Percentiles rank a stretch among this genome's conserved stretches.
phyloP scores from a whole-genome alignment of 2,797 vertebrate species.

The Falco peregrinus region DNA sequence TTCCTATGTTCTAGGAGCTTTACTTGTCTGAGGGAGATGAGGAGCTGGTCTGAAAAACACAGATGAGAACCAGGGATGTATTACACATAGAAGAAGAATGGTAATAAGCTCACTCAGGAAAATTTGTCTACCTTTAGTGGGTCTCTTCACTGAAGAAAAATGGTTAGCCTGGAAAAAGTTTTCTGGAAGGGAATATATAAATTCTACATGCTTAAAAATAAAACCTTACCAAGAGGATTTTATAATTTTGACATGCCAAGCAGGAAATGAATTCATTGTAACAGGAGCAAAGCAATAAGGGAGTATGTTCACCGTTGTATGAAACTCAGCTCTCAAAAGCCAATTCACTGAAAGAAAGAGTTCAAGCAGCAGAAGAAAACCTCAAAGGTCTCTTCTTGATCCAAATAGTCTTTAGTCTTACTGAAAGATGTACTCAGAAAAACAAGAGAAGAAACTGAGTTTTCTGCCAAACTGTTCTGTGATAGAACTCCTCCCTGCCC shows the following conservation, averaged over 20 bases:
- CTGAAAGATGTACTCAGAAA: neutral
- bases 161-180: neutral
- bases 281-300: neutral
- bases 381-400: neutral
- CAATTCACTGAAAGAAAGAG: neutral
- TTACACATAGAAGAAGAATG: neutral
- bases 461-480: neutral
- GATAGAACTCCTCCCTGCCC: neutral
- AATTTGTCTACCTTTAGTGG: neutral
- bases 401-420: neutral
- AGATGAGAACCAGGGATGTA: neutral
- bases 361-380: neutral
- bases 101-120: neutral
- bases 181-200: neutral
- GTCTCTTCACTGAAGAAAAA: neutral
- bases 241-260: neutral
- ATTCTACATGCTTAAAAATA: neutral
- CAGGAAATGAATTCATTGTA: conserved; percentile 23
- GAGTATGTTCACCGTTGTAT: neutral
- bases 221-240: neutral
- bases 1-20: neutral
- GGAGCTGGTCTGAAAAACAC: neutral
- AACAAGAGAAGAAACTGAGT: neutral
- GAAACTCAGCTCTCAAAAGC: neutral
- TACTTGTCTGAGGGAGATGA: neutral